These are phyloP conservation scores for Spialia ferax DNA, from an alignment of 2,888 invertebrate genomes.

Conservation along the genomic window DNA sequence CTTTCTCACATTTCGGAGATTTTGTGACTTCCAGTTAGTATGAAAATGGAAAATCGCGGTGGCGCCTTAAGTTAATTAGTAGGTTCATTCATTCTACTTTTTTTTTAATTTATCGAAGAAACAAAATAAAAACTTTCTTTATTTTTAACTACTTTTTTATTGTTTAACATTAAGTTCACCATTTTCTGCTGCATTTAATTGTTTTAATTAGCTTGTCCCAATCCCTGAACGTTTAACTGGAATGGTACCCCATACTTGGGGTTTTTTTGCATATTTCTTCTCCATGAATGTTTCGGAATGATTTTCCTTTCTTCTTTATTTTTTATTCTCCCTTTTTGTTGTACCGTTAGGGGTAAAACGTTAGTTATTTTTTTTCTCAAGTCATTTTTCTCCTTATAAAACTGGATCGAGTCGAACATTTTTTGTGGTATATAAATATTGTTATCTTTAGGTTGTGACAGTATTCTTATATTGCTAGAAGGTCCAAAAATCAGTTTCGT, in stretches of 20 bases:
- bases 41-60: no score
- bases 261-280: constrained; percentile 46
- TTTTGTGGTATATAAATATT: constrained; percentile 54
- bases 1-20: no score
- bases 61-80: no score
- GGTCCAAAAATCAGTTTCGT: constrained; percentile 41
- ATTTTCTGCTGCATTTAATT: not conserved
- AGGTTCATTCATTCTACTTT: no score
- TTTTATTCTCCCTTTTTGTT: constrained; percentile 48
- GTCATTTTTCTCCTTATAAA: constrained; percentile 21
- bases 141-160: no score
- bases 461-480: constrained; percentile 44
- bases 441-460: constrained; percentile 51
- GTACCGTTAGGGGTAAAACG: constrained; percentile 52
- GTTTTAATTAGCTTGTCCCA: constrained; percentile 61
- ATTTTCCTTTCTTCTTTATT: constrained; percentile 42
- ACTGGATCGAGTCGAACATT: constrained; percentile 2
- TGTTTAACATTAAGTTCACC: no score
- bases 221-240: constrained; percentile 61
- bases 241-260: constrained; percentile 63
- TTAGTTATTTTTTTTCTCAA: constrained; percentile 44
- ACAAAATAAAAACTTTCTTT: no score
- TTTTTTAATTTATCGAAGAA: no score
- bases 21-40: no score
- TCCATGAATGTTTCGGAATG: constrained; percentile 44